Evolutionary conservation across 1,140 invertebrate genomes (phyloP).

Genomic region (Drosophila prosaltans): DNA sequence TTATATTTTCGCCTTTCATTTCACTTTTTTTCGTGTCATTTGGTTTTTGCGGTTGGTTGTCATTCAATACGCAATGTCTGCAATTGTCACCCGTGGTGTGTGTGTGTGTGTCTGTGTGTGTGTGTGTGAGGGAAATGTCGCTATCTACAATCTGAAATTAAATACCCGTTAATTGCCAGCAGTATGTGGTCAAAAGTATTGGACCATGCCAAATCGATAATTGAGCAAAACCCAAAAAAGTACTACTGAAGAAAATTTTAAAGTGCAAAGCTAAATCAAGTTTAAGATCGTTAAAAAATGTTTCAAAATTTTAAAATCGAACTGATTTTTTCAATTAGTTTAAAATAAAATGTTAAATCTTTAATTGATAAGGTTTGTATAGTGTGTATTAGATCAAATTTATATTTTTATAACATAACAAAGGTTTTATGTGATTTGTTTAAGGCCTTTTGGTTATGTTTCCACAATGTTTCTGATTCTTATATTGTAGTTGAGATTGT

Average conservation of each 20-base stretch:
- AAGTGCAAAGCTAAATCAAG: background rate
- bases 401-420: too few relatives aligned
- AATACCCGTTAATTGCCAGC: conserved; percentile 61
- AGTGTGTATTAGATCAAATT: too few relatives aligned
- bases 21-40: conserved; percentile 37
- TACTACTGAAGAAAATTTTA: background rate
- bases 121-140: conserved; percentile 8
- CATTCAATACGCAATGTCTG: conserved; percentile 58
- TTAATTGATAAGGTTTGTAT: too few relatives aligned
- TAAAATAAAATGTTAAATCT: too few relatives aligned
- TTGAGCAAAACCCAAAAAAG: background rate
- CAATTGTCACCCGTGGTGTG: conserved; percentile 62
- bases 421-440: too few relatives aligned
- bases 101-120: conserved; percentile 4
- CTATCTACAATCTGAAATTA: conserved; percentile 47
- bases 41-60: conserved; percentile 55
- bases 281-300: too few relatives aligned
- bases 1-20: conserved; percentile 34
- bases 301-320: too few relatives aligned
- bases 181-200: conserved; percentile 46
- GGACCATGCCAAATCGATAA: conserved; percentile 7
- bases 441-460: too few relatives aligned
- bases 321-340: too few relatives aligned
- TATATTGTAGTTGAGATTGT: too few relatives aligned
- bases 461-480: too few relatives aligned